Base-by-base conservation (phyloP, 2,113 vertebrate genomes). In the Syrmaticus mikado region DNA sequence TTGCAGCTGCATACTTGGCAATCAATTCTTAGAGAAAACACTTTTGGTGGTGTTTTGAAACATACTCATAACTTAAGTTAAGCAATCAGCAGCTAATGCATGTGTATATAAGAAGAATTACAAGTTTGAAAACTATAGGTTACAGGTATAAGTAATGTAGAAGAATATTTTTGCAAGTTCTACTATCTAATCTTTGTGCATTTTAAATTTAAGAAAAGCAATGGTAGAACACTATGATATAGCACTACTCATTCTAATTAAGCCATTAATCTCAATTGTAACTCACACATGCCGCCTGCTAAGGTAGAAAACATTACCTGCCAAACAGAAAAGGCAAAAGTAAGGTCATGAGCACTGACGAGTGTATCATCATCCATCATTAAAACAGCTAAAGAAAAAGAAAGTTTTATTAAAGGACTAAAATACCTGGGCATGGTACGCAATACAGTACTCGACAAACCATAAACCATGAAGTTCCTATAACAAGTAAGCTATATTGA, bases 311-410 rank as follows among this genome's bases (percentile, higher is more conserved):
- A 96, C 48, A 82, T 98, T 98, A 99, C 99, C 99, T 99, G 99
- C 99, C 99, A 99, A 83, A 99, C 97, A 21, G 99, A 99, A 97
- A 99, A 99, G 50, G 98, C 98, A 97, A 99, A 99, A 92, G 95
- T 97, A 85, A 99, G 97, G 95, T 99, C 99, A 82, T 99, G 98
- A 95, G 98, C 98, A 21, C 99, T 99, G 95, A 99, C 93, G 28
- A 99, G 97, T 1, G 97, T 98, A 96, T 99, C 99, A 38, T 99
- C 99, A 93, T 99, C 99, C 96, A 99, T 97, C 99, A 99, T 99
- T 90, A 99, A 93, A 67, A 99, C 98, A 85, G 98, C 99, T 99
- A 92, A 62, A 95, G 72, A 24, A 43, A 62, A 66, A 65, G 61
- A 46, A 80, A 87, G 14, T 30, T 92, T 55, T 30, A 19, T 71